These are phyloP conservation scores for Balearica regulorum DNA, from an alignment of 2,797 vertebrate genomes.

Conservation along the genomic window DNA sequence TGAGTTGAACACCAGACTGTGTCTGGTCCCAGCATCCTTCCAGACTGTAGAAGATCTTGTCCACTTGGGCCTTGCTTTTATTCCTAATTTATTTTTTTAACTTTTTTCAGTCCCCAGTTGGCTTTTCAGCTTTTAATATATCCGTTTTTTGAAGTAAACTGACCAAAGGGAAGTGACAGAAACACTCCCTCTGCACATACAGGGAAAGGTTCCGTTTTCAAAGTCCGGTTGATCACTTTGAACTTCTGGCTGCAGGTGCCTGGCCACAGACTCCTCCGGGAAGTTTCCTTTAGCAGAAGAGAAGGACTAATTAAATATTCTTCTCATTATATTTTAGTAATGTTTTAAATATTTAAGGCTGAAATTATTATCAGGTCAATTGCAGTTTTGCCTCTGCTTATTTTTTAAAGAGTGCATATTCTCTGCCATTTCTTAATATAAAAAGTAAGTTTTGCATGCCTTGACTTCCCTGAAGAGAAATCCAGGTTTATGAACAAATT, in stretches of 20 bases:
- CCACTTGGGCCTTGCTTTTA: neutral
- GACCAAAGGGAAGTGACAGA: neutral
- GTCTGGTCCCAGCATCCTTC: neutral
- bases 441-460: neutral
- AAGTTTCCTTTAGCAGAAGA: neutral
- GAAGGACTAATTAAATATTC: neutral
- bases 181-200: neutral
- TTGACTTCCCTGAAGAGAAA: neutral
- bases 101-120: neutral
- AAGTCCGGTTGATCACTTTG: fast-evolving
- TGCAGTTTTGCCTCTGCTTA: neutral
- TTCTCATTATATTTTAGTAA: neutral
- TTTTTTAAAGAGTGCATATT: neutral
- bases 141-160: neutral
- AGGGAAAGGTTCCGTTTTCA: neutral
- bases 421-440: neutral
- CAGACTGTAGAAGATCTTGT: neutral
- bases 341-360: neutral
- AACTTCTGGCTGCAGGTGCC: neutral
- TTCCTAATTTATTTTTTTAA: neutral
- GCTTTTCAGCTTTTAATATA: neutral
- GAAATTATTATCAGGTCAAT: neutral
- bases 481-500: neutral
- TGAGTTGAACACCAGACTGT: neutral
- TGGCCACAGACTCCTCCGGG: neutral